Percentiles rank a stretch among this genome's conserved stretches.
phyloP scores from a whole-genome alignment of 2,113 vertebrate genomes.

The Thermophis baileyi region DNA sequence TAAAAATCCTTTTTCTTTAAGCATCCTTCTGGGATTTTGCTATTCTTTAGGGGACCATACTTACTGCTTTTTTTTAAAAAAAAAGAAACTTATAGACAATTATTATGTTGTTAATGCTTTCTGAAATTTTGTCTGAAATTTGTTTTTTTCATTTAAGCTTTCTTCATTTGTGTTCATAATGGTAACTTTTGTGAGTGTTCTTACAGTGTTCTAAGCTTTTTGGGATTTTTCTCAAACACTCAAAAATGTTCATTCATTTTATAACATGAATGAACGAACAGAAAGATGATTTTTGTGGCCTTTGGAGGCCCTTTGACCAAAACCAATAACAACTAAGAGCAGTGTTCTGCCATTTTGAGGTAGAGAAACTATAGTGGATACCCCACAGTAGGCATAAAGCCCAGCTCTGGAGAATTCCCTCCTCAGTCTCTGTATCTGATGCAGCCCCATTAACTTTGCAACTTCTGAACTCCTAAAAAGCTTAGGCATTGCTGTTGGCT shows the following conservation, averaged over 20 bases:
- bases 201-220: not conserved
- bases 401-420: not conserved
- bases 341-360: not conserved
- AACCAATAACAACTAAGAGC: not conserved
- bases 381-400: not conserved
- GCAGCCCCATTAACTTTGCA: not conserved
- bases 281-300: not conserved
- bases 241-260: not conserved
- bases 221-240: not conserved
- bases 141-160: not conserved
- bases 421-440: not conserved
- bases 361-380: not conserved
- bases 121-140: not conserved
- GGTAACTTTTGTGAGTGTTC: not conserved
- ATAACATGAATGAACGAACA: not conserved
- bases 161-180: not conserved
- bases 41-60: not conserved
- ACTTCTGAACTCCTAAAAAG: not conserved
- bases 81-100: not conserved
- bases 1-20: not conserved
- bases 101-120: not conserved
- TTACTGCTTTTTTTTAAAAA: not conserved
- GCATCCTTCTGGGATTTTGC: not conserved
- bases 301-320: not conserved
- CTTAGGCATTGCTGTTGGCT: not conserved